Conservation (phyloP, 1,140 invertebrate species). For the Cydia fagiglandana region DNA sequence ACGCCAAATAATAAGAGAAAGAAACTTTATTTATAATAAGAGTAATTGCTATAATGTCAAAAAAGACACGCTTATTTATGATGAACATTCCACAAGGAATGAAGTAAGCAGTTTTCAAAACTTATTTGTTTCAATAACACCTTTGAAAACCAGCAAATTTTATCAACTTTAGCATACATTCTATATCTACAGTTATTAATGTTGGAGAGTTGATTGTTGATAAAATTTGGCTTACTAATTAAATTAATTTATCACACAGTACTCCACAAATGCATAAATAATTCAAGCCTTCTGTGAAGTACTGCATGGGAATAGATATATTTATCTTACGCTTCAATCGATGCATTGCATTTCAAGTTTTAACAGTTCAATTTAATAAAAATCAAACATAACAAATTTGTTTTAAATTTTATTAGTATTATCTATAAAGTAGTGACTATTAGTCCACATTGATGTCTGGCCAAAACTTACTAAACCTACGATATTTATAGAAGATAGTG, state of each 20-base stretch:
- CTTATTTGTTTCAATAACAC: slow-evolving; percentile 42
- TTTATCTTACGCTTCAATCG: slow-evolving; percentile 74
- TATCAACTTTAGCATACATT: slow-evolving; percentile 39
- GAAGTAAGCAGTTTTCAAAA: slow-evolving; percentile 52
- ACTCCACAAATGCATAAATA: slow-evolving; percentile 52
- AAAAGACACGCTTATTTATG: slow-evolving; percentile 60
- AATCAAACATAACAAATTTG: slow-evolving; percentile 71
- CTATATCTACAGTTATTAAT: slow-evolving; percentile 32
- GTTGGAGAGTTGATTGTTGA: slow-evolving; percentile 37
- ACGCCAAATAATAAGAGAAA: slow-evolving; percentile 47
- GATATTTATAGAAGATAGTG: slow-evolving; percentile 34
- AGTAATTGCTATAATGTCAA: slow-evolving; percentile 63
- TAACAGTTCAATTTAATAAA: slow-evolving; percentile 76
- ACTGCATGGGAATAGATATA: slow-evolving; percentile 67
- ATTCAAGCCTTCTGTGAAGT: slow-evolving; percentile 54
- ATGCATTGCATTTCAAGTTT: slow-evolving; percentile 76
- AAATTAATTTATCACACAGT: slow-evolving; percentile 50
- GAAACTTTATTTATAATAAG: slow-evolving; percentile 58
- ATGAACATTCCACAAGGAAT: slow-evolving; percentile 61
- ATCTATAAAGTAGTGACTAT: slow-evolving; percentile 53
- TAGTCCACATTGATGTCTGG: slow-evolving; percentile 55
- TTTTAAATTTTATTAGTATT: slow-evolving; percentile 57
- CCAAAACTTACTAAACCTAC: slow-evolving; percentile 50
- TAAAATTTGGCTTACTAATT: slow-evolving; percentile 55
- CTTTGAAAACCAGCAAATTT: slow-evolving; percentile 51